Evolutionary conservation across 2,797 vertebrate species (phyloP), one percentile per base, ranked within the genome.

Genomic region (Cirrhinus mrigala): DNA sequence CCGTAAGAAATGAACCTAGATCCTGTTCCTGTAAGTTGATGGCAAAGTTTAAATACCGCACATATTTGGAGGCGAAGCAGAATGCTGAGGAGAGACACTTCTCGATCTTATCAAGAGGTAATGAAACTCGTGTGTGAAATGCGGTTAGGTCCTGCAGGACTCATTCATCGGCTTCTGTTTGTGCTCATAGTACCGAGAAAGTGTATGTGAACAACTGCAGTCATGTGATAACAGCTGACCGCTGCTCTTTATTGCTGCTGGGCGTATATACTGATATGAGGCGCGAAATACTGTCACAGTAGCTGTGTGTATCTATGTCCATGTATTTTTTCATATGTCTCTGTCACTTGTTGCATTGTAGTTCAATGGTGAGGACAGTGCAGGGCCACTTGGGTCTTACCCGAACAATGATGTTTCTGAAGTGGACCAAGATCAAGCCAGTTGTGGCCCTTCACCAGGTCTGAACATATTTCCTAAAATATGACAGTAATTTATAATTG

Each of bases 91-190:
- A 94, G 92, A 4, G 96, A 96, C 77, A 73, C 73, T 14, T 91
- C 94, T 84, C 93, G 92, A 48, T 95, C 95, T 73, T 98, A 98
- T 92, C 93, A 93, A 87, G 96, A 97, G 97, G 98, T 98, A 89
- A 81, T 74, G 29, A 79, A 50, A 76, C 6, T 22, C 12, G 1
- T 5, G 48, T 29, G 54, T 48, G 16, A 62, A 86, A 70, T 64
- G 74, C 14, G 46, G 56, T 24, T 18, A 15, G 50, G 2, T 54
- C 22, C 33, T 6, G 10, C n/a, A 44, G 33, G 15, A 58, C n/a
- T 71, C 33, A 14, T 82, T 20, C 37, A 22, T 60, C n/a, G 6
- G 7, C 6, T 24, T 22, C 52, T 56, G 6, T 11, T 27, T 15
- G 37, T 29, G 46, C 27, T 14, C 68, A 27, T 5, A 27, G 7